Evolutionary conservation across 2,113 vertebrate species (phyloP).

Genomic region (Orycteropus afer): DNA sequence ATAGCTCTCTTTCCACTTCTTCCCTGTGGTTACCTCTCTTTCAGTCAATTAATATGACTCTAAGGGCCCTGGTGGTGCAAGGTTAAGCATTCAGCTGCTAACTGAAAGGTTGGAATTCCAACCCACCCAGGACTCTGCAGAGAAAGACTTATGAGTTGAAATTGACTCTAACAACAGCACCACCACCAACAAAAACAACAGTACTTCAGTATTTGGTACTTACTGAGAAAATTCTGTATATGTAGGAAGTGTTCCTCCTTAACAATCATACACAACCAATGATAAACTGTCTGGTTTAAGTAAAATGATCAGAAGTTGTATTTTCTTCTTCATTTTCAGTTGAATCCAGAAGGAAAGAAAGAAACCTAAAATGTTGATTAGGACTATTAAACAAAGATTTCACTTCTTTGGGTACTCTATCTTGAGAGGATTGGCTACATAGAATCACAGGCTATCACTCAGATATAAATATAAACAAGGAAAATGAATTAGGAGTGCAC

Average conservation of each 20-base stretch:
- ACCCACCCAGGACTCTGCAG: too few species aligned
- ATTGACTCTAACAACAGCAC: too few species aligned
- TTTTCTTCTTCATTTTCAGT: not conserved
- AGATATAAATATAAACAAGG: not conserved
- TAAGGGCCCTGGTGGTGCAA: too few species aligned
- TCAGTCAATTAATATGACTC: not conserved
- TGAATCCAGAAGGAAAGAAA: not conserved
- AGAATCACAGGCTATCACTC: not conserved
- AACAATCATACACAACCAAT: not conserved
- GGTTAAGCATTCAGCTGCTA: too few species aligned
- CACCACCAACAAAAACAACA: not conserved
- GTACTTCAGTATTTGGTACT: not conserved
- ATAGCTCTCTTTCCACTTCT: too few species aligned
- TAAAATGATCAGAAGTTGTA: not conserved
- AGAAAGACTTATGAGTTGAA: too few species aligned
- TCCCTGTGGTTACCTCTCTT: too few species aligned
- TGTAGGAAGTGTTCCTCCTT: not conserved
- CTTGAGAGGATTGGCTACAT: not conserved
- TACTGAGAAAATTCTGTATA: conserved; percentile 34
- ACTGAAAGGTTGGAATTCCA: too few species aligned
- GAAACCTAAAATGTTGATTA: not conserved
- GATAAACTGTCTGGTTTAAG: not conserved
- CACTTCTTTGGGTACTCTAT: not conserved
- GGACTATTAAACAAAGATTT: not conserved
- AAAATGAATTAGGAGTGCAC: not conserved